Evolutionary conservation across 2,888 invertebrate species (phyloP).

Genomic region (Papilio elwesi): DNA sequence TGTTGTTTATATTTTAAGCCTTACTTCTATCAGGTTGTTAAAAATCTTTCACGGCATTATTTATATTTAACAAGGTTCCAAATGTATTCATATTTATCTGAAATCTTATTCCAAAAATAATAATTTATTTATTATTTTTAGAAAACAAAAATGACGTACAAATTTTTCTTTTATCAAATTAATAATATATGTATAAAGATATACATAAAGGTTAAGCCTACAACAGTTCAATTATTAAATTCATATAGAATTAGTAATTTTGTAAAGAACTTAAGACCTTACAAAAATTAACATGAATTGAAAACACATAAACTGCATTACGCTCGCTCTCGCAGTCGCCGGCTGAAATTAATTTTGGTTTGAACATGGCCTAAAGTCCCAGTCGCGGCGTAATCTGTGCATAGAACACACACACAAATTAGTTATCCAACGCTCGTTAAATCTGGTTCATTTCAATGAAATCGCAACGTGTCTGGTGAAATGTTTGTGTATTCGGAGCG

Average conservation of each 20-base stretch:
- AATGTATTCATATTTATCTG: not conserved
- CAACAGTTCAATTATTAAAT: no score
- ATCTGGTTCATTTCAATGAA: constrained; percentile 10
- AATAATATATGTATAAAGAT: no score
- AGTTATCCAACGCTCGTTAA: constrained; percentile 11
- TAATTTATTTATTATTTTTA: no score
- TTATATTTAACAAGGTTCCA: not conserved
- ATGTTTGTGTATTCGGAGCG: constrained; percentile 14
- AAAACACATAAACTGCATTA: no score
- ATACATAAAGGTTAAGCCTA: no score
- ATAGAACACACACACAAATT: not conserved
- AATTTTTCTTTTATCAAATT: no score
- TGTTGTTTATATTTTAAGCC: constrained; percentile 9
- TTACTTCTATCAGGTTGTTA: constrained; percentile 4
- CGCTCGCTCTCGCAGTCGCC: no score
- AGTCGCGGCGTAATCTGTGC: not conserved
- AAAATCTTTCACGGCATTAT: not conserved
- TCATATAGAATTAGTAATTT: no score
- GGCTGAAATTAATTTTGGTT: no score
- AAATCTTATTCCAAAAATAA: not conserved
- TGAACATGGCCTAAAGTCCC: not conserved
- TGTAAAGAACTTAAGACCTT: no score
- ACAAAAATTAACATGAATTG: no score
- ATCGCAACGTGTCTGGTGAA: constrained; percentile 9
- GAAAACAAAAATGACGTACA: no score